Conservation (phyloP, 1,140 invertebrate species). For the Neodiprion lecontei region DNA sequence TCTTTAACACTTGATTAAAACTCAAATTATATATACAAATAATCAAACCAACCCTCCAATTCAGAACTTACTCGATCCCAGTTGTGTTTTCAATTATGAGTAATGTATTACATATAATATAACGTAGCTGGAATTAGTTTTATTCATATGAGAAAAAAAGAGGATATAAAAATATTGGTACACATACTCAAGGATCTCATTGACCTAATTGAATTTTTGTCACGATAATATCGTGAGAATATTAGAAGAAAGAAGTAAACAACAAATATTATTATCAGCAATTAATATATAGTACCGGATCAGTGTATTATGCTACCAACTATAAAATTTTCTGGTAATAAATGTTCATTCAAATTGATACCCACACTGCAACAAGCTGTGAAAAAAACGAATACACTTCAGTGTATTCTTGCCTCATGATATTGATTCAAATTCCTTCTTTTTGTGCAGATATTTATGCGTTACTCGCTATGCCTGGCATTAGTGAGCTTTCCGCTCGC, state of each 20-base stretch:
- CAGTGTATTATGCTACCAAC: no score
- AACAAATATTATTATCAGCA: no score
- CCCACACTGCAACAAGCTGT: not conserved
- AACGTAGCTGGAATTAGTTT: no score
- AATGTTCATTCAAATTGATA: not conserved
- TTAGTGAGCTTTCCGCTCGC: constrained; percentile 39
- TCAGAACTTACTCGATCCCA: not conserved
- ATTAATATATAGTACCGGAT: no score
- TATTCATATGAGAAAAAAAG: no score
- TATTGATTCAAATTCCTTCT: not conserved
- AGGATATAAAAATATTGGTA: no score
- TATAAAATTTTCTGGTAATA: not conserved
- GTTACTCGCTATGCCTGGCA: constrained; percentile 50
- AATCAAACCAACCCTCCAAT: not conserved
- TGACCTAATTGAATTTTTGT: no score
- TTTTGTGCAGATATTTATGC: constrained; percentile 47
- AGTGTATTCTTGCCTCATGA: not conserved
- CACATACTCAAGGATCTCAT: no score
- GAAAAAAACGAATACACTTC: not conserved
- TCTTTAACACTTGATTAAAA: not conserved
- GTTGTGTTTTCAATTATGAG: not conserved
- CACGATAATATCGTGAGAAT: no score
- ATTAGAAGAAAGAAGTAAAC: no score
- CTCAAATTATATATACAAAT: not conserved
- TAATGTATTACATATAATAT: no score